phyloP scores from a whole-genome alignment of 1,140 invertebrate genomes.

The Drosophila paulistorum region DNA sequence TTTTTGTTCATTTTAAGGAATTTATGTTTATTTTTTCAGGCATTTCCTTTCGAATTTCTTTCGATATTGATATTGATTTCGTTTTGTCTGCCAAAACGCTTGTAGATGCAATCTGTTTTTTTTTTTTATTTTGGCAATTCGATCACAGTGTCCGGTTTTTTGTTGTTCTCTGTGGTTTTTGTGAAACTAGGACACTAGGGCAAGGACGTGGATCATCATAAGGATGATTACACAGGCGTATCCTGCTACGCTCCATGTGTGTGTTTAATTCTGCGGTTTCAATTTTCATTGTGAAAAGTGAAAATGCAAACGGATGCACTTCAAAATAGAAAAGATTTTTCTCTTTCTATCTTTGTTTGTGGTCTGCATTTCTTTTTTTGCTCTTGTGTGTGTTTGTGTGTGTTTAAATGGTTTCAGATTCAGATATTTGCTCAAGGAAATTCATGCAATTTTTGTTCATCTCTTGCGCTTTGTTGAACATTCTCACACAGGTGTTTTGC shows the following conservation, averaged over 20 bases:
- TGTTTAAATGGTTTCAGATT: conserved; percentile 68
- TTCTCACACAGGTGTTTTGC: conserved; percentile 74
- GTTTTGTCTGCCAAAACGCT: conserved; percentile 14
- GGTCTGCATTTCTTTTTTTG: conserved; percentile 32
- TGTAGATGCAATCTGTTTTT: conserved; percentile 39
- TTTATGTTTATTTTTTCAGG: conserved; percentile 10
- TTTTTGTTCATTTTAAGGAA: conserved; percentile 20
- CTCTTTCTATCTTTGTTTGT: conserved; percentile 34
- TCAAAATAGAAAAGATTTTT: conserved; percentile 34
- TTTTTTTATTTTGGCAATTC: conserved; percentile 39
- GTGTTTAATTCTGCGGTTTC: conserved; percentile 61
- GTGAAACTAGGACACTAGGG: conserved; percentile 57
- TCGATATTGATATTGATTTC: conserved; percentile 10
- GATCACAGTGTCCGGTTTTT: conserved; percentile 77
- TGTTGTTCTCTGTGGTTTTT: conserved; percentile 43
- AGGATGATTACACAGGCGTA: conserved; percentile 56
- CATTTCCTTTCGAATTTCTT: conserved; percentile 35
- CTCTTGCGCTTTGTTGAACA: conserved; percentile 69
- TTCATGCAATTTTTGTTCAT: conserved; percentile 77
- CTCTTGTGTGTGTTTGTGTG: conserved; percentile 48
- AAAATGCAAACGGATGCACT: conserved; percentile 77
- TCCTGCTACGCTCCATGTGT: conserved; percentile 47
- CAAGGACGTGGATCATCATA: conserved; percentile 36
- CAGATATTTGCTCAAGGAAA: conserved; percentile 41
- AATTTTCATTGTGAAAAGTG: conserved; percentile 77